Evolutionary conservation across 2,888 invertebrate species (phyloP).

Genomic region (Cyclophora albipunctata): DNA sequence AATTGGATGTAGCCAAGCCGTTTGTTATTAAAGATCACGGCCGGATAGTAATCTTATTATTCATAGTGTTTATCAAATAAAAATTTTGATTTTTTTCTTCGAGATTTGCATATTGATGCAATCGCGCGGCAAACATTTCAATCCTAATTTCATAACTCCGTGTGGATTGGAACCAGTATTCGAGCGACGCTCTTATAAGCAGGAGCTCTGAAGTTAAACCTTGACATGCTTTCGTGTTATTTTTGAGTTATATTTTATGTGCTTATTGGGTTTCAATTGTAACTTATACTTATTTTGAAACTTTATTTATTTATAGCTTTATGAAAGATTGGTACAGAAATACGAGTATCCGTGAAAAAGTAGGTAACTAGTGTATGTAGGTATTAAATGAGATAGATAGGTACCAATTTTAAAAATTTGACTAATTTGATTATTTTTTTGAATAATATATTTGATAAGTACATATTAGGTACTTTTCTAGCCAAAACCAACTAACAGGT

Average conservation of each 20-base stretch:
- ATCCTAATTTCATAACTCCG: conserved; percentile 14
- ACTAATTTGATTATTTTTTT: no score
- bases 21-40: conserved; percentile 25
- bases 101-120: conserved; percentile 36
- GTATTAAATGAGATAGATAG: no score
- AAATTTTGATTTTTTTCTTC: conserved; percentile 20
- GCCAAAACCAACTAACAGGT: no score
- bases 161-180: conserved; percentile 38
- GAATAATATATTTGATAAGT: no score
- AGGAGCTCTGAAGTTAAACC: conserved; percentile 48
- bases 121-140: conserved; percentile 34
- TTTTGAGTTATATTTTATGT: conserved; percentile 19
- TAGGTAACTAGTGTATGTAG: no score
- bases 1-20: conserved; percentile 28
- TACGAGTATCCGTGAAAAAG: no score
- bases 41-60: conserved; percentile 11
- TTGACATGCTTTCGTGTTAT: conserved; percentile 47
- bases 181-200: conserved; percentile 18
- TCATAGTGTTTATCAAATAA: conserved; percentile 3
- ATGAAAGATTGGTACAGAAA: no score
- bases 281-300: no score
- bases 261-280: no score
- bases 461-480: no score
- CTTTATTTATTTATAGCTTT: no score
- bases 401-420: no score